These are phyloP conservation scores for Pterobdella sp. DNA, from an alignment of 2,888 invertebrate genomes.

Conservation along the genomic window DNA sequence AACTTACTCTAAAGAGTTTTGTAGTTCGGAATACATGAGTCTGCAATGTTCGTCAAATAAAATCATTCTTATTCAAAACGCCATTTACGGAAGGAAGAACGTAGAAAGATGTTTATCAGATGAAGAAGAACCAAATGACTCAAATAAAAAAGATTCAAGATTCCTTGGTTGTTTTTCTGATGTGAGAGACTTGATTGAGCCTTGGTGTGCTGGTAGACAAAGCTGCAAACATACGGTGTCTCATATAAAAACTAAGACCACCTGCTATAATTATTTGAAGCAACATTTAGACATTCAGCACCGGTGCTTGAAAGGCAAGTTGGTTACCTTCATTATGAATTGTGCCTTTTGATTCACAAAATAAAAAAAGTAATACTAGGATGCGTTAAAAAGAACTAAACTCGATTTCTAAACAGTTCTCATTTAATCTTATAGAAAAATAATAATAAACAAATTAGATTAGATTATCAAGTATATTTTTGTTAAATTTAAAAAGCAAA, in stretches of 20 bases:
- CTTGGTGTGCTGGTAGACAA: constrained; percentile 25
- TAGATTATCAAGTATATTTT: not conserved
- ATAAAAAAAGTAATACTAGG: not conserved
- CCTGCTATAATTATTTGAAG: constrained; percentile 11
- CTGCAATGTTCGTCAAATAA: too few species aligned
- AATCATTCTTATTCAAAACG: constrained; percentile 15
- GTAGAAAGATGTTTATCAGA: constrained; percentile 21
- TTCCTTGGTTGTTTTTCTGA: constrained; percentile 27
- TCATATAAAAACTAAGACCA: constrained; percentile 12
- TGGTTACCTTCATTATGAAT: too few species aligned
- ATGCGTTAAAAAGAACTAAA: not conserved
- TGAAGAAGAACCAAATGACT: constrained; percentile 17
- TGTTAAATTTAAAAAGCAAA: not conserved
- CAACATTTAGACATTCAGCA: constrained; percentile 9
- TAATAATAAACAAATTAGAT: too few species aligned
- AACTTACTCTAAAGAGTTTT: too few species aligned
- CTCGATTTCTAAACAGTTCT: not conserved
- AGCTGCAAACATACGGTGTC: constrained; percentile 24
- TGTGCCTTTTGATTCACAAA: too few species aligned
- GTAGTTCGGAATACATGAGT: too few species aligned
- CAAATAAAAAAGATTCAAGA: constrained; percentile 2
- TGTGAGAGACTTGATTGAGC: constrained; percentile 22
- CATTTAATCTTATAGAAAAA: not conserved
- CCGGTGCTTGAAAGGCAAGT: not conserved
- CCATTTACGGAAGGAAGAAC: constrained; percentile 8